Conservation (phyloP, 2,888 invertebrate species). For the Himalopsyche kuldschensis region DNA sequence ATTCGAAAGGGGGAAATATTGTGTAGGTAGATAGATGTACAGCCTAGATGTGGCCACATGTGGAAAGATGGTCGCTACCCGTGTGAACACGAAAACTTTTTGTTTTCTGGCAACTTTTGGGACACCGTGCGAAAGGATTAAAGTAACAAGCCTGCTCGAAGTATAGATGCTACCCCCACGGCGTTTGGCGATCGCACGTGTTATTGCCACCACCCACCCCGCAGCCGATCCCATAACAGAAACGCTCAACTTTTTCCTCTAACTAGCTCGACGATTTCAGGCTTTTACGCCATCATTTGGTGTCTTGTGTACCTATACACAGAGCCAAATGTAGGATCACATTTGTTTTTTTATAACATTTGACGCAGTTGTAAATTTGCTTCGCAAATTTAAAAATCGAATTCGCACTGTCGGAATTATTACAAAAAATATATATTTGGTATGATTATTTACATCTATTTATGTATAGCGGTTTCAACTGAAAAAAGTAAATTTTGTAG, state of each 20-base stretch:
- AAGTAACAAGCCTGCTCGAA: background rate
- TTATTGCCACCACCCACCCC: background rate
- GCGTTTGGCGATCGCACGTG: conserved; percentile 1
- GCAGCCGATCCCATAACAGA: background rate
- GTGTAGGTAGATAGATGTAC: background rate
- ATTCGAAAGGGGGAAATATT: background rate
- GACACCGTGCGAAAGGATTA: conserved; percentile 1
- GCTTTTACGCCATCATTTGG: background rate
- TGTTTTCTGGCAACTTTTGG: background rate
- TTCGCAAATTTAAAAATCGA: too few relatives aligned
- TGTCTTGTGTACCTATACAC: background rate
- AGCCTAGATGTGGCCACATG: background rate
- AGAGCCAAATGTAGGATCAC: background rate
- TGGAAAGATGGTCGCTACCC: background rate
- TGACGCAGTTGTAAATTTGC: too few relatives aligned
- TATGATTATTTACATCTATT: too few relatives aligned
- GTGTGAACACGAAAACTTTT: background rate
- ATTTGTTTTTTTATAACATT: too few relatives aligned
- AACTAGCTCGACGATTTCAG: background rate
- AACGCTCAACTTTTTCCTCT: background rate
- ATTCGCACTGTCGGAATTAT: too few relatives aligned
- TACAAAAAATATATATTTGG: too few relatives aligned
- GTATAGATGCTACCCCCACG: background rate
- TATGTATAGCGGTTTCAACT: too few relatives aligned
- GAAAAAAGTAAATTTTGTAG: too few relatives aligned